These are phyloP conservation scores for Gallinago jamesoni DNA, from an alignment of 2,113 vertebrate species.

Conservation along the genomic window DNA sequence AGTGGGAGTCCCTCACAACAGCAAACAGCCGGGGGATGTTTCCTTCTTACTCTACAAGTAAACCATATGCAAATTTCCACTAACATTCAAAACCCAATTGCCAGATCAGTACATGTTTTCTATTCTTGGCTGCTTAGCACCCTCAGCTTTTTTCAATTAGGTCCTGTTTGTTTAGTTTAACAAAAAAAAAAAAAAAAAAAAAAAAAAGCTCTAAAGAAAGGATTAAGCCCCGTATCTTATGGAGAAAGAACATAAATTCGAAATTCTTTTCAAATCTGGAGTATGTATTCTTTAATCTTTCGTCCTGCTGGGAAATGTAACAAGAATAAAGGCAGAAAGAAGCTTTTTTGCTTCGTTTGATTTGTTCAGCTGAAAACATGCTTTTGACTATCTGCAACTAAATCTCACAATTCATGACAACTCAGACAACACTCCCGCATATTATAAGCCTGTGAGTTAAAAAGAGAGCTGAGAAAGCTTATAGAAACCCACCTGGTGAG, in stretches of 20 bases:
- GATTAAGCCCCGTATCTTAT: slow-evolving; percentile 75
- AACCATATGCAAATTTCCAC: slow-evolving; percentile 74
- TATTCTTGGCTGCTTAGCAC: slow-evolving; percentile 69
- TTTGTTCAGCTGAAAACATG: slow-evolving; percentile 64
- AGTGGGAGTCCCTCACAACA: slow-evolving; percentile 61
- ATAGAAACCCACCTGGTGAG: slow-evolving; percentile 39
- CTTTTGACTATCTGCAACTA: slow-evolving; percentile 58
- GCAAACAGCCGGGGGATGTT: slow-evolving; percentile 68
- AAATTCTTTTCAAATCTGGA: slow-evolving; percentile 69
- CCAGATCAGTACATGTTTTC: slow-evolving; percentile 71
- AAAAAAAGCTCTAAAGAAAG: slow-evolving; percentile 54
- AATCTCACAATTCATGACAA: slow-evolving; percentile 63
- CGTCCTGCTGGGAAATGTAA: slow-evolving; percentile 57
- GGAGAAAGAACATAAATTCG: slow-evolving; percentile 71
- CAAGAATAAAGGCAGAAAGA: slow-evolving; percentile 49
- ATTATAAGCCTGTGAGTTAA: slow-evolving; percentile 22
- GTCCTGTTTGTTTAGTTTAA: slow-evolving; percentile 63
- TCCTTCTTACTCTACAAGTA: slow-evolving; percentile 59
- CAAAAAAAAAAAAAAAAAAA: neutral
- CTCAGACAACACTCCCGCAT: slow-evolving; percentile 43
- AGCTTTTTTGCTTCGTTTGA: slow-evolving; percentile 59
- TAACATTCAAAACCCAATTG: slow-evolving; percentile 67
- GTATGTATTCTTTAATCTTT: slow-evolving; percentile 63
- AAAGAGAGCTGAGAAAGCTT: slow-evolving; percentile 25
- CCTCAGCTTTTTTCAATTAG: slow-evolving; percentile 77